Evolutionary conservation across 2,113 vertebrate species (phyloP).

Genomic region (Elephas maximus): DNA sequence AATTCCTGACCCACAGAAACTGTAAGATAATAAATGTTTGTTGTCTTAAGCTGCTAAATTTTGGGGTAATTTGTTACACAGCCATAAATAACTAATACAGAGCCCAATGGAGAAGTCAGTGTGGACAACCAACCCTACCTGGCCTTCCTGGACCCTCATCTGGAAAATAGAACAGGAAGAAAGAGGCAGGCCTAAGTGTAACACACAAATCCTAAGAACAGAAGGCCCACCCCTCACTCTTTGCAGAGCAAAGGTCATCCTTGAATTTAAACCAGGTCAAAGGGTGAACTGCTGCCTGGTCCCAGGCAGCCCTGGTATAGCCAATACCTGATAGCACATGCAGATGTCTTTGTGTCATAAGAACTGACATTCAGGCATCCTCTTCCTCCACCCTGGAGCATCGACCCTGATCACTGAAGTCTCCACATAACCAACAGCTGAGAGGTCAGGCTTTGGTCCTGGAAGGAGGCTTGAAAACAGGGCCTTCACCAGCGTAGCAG

Average conservation of each 20-base stretch:
- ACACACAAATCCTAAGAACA: not conserved
- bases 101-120: not conserved
- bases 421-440: not conserved
- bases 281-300: not conserved
- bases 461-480: constrained; percentile 14
- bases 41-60: not conserved
- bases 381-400: not conserved
- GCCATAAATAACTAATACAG: not conserved
- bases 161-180: not conserved
- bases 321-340: not conserved
- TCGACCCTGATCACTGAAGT: not conserved
- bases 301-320: not conserved
- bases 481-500: not conserved
- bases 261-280: constrained; percentile 72
- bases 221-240: not conserved
- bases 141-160: not conserved
- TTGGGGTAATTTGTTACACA: not conserved
- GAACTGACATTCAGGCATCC: not conserved
- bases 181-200: not conserved
- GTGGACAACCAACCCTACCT: not conserved
- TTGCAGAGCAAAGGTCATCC: constrained; percentile 46
- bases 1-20: constrained; percentile 41
- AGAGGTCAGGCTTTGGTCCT: not conserved
- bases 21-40: not conserved
- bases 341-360: constrained; percentile 58